Evolutionary conservation across 1,140 invertebrate species (phyloP).

Genomic region (Stegodyphus mimosarum): DNA sequence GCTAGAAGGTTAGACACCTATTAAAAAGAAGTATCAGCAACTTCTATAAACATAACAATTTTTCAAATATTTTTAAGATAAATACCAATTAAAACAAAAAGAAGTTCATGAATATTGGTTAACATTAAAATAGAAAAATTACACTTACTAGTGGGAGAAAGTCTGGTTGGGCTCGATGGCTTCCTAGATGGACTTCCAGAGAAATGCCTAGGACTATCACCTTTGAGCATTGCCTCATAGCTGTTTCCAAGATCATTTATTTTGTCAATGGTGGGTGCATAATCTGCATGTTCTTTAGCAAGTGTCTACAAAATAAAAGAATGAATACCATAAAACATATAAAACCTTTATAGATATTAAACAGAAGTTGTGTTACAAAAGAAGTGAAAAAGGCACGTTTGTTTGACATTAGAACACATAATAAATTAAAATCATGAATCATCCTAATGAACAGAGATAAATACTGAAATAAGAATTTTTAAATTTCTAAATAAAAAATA

Average conservation of each 20-base stretch:
- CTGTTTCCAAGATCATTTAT: constrained; percentile 88
- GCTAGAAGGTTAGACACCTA: too few relatives aligned
- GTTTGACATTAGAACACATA: neutral
- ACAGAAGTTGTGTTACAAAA: neutral
- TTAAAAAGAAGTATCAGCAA: too few relatives aligned
- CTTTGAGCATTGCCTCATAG: constrained; percentile 83
- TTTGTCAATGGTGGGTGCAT: constrained; percentile 86
- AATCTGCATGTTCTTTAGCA: constrained; percentile 89
- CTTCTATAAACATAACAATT: too few relatives aligned
- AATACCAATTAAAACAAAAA: too few relatives aligned
- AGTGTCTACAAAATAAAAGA: constrained; percentile 74
- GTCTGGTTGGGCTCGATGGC: constrained; percentile 58
- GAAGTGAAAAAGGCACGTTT: neutral
- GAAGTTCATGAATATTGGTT: too few relatives aligned
- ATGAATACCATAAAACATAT: neutral
- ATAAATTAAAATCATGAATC: neutral
- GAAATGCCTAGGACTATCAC: constrained; percentile 77
- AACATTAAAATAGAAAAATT: too few relatives aligned
- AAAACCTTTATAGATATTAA: neutral
- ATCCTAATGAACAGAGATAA: too few relatives aligned
- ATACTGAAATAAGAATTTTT: too few relatives aligned
- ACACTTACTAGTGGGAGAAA: constrained; percentile 53
- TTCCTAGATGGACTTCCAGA: constrained; percentile 81
- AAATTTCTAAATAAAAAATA: too few relatives aligned
- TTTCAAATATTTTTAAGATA: too few relatives aligned